Percentiles rank a stretch among this genome's conserved stretches.
Conservation (phyloP, 2,113 vertebrate genomes). For the Macrotus californicus region DNA sequence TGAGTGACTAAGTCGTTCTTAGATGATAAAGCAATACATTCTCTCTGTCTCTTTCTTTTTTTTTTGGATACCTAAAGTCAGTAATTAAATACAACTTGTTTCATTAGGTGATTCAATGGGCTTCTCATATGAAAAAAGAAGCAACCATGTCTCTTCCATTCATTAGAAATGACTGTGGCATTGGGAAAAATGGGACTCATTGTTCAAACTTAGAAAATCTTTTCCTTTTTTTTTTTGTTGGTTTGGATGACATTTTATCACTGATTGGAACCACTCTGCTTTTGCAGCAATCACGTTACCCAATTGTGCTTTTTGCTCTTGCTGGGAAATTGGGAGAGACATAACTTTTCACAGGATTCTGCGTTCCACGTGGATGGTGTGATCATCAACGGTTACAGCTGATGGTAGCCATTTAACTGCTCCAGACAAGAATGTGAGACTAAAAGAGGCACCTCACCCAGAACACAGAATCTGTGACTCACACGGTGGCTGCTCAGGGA, state of each 20-base stretch:
- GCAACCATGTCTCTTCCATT: not conserved
- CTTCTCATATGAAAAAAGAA: not conserved
- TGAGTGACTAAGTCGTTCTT: not conserved
- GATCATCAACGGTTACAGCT: not conserved
- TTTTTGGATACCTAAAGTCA: not conserved
- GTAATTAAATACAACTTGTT: not conserved
- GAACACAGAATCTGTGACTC: not conserved
- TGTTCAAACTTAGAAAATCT: not conserved
- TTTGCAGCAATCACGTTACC: not conserved
- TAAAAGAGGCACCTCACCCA: not conserved
- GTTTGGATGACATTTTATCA: not conserved
- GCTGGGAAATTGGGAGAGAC: not conserved
- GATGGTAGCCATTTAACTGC: not conserved
- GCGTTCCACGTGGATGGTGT: not conserved
- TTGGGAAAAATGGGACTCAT: not conserved
- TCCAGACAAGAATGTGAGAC: not conserved
- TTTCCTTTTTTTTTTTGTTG: not conserved
- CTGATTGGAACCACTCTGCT: not conserved
- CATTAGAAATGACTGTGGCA: not conserved
- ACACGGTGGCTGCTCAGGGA: not conserved
- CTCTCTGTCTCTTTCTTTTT: too few relatives aligned
- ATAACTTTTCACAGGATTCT: not conserved
- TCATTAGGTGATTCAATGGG: not conserved
- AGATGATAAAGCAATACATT: not conserved
- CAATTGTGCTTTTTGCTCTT: not conserved